Evolutionary conservation across 2,797 vertebrate species (phyloP), one percentile per base, ranked within the genome.

Genomic region (Fistularia tabacaria): DNA sequence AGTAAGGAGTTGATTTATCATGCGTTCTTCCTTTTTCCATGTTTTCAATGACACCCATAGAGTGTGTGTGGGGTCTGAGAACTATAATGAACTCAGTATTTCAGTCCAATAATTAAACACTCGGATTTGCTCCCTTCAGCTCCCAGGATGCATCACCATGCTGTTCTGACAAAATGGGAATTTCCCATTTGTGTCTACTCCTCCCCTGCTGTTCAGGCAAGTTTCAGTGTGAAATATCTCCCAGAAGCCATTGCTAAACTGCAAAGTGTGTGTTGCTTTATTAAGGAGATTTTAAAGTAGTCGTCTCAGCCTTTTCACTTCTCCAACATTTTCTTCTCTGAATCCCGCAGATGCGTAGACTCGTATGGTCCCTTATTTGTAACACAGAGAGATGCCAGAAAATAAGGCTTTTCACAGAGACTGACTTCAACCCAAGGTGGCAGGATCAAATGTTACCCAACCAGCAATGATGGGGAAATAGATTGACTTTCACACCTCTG

Each of bases 401-500:
- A 64, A 58, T 14, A 58, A 73, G 64, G 43, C 66, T 73, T 74
- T 81, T 77, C 86, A 73, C 60, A 51, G 56, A 66, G 38, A 25
- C 25, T 25, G 25, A 25, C 25, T 25, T 25, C 5, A 25, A 25
- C 25, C 25, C 25, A 25, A 25, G 25, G 67, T 66, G 69, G 73
- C 54, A 69, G 64, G 57, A 77, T 79, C 61, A 85, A 81, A 81
- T 62, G 36, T 10, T 58, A 70, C 58, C 37, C 14, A 56, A 61
- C 41, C 9, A 0, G n/a, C 39, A 25, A 25, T 40, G 39, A 10
- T 40, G 39, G 39, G 1, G 39, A 40, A 7, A 46, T n/a, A 75
- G 74, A 74, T 87, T 85, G 82, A 78, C 79, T 84, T 85, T 59
- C 73, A 82, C 82, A 66, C 70, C 85, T 80, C 79, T 89, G 85